Percentiles rank a stretch among this genome's conserved stretches.
These are phyloP conservation scores for Echeneis naucrates DNA, from an alignment of 2,797 vertebrate genomes.

Conservation along the genomic window DNA sequence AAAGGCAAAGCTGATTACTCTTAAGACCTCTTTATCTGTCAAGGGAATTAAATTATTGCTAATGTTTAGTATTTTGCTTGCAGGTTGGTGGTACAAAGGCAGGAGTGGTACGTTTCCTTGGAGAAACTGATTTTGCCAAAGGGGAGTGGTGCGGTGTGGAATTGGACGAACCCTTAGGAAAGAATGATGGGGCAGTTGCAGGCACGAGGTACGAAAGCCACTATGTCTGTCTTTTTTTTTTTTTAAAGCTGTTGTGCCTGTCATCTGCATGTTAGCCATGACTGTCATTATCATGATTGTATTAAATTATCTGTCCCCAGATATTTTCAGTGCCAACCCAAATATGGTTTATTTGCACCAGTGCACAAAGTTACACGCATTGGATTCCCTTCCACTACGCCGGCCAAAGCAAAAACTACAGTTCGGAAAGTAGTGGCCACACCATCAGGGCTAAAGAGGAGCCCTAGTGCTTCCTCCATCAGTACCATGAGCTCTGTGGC, in stretches of 20 bases:
- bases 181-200: conserved; percentile 97
- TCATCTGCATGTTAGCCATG: not conserved
- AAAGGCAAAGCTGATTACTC: conserved; percentile 65
- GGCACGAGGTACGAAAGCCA: conserved; percentile 90
- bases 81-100: conserved; percentile 99
- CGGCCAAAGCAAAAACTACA: conserved; percentile 93
- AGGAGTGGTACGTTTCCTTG: conserved; percentile 95
- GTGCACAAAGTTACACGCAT: conserved; percentile 98
- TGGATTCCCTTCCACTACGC: conserved; percentile 96
- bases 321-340: conserved; percentile 98
- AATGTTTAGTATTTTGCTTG: conserved; percentile 41
- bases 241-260: not conserved
- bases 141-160: conserved; percentile 99
- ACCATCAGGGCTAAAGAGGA: conserved; percentile 90
- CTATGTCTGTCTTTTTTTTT: too few relatives aligned
- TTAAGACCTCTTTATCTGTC: conserved; percentile 44
- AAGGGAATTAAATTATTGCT: conserved; percentile 44
- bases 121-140: conserved; percentile 98
- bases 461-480: conserved; percentile 96
- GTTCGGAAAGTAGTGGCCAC: conserved; percentile 88
- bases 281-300: conserved; percentile 13
- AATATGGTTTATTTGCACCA: conserved; percentile 96
- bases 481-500: conserved; percentile 97
- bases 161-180: conserved; percentile 95
- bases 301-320: conserved; percentile 74